Percentiles rank a stretch among this genome's conserved stretches.
Conservation (phyloP, 2,113 vertebrate species). For the Ia io region DNA sequence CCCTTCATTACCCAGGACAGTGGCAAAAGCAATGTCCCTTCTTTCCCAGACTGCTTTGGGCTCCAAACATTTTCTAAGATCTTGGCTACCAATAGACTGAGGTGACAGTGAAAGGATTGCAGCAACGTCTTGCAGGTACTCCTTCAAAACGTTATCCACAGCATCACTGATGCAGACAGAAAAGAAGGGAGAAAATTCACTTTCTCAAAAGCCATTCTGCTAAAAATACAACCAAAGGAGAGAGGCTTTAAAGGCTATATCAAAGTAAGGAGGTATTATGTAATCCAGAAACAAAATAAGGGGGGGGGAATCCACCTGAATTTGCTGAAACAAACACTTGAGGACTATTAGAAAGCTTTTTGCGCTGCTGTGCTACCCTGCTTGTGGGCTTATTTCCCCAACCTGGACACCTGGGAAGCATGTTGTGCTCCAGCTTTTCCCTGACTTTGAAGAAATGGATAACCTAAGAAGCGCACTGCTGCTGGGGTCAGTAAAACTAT, state of each 20-base stretch:
- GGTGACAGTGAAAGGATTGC: not conserved
- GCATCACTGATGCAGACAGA: not conserved
- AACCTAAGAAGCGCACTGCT: constrained; percentile 66
- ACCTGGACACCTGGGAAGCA: constrained; percentile 33
- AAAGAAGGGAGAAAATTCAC: not conserved
- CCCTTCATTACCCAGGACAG: not conserved
- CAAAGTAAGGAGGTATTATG: not conserved
- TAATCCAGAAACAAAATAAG: constrained; percentile 4
- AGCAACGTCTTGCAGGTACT: not conserved
- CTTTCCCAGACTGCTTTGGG: constrained; percentile 17
- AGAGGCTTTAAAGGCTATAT: constrained; percentile 13
- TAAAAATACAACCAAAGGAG: constrained; percentile 51
- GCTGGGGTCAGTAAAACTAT: constrained; percentile 79
- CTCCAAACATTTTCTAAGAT: not conserved
- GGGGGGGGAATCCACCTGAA: not conserved
- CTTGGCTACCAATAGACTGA: not conserved
- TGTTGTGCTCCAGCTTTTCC: constrained; percentile 54
- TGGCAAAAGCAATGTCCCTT: constrained; percentile 18
- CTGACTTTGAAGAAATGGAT: constrained; percentile 72
- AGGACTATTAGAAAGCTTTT: not conserved
- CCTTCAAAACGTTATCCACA: not conserved
- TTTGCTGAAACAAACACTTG: not conserved
- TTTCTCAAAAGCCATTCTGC: constrained; percentile 45
- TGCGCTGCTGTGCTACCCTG: not conserved
- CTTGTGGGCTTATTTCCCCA: constrained; percentile 29